Evolutionary conservation across 2,888 invertebrate species (phyloP), one percentile per base, ranked within the genome.

Genomic region (Callyntrura sp.): DNA sequence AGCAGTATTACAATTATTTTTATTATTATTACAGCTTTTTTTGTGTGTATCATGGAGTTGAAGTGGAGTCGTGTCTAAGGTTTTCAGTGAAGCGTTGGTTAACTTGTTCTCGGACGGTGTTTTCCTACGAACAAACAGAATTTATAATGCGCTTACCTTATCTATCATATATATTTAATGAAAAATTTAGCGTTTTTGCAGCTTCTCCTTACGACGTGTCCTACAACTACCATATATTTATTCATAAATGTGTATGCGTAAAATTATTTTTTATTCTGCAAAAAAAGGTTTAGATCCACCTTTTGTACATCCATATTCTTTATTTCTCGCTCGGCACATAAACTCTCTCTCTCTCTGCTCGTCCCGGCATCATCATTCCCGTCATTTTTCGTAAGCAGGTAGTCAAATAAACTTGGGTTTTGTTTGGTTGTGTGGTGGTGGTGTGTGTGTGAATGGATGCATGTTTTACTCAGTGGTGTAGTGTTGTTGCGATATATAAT

Each of bases 351-450:
- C 51, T 11, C 12, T n/a, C 35, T 35, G 3, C 6, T 35, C 35
- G 35, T 35, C 35, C 68, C 35, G 68, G 35, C 28, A 68, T 35
- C 43, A 68, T 35, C 28, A 28, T 68, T 76, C 68, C 28, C 68
- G 68, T 68, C 68, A 28, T 68, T 60, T 83, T 65, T 35, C 70
- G 84, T 70, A 84, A 70, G 70, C 35, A 84, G 35, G 68, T 84
- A 84, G 70, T 84, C 70, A 23, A 84, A 70, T 55, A 83, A 70
- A 68, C 35, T 28, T 68, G 28, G 68, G 28, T 68, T 68, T 68
- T 68, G 68, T 68, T 68, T 35, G 45, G 23, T 25, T 76, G 48
- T 73, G 43, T 70, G 35, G 14, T 9, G 25, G n/a, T 20, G 35
- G 57, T 17, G 17, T 14, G 57, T 45, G 23, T 25, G 48, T 76